Conservation (phyloP, 2,113 vertebrate species). For the Ramphastos sulfuratus region DNA sequence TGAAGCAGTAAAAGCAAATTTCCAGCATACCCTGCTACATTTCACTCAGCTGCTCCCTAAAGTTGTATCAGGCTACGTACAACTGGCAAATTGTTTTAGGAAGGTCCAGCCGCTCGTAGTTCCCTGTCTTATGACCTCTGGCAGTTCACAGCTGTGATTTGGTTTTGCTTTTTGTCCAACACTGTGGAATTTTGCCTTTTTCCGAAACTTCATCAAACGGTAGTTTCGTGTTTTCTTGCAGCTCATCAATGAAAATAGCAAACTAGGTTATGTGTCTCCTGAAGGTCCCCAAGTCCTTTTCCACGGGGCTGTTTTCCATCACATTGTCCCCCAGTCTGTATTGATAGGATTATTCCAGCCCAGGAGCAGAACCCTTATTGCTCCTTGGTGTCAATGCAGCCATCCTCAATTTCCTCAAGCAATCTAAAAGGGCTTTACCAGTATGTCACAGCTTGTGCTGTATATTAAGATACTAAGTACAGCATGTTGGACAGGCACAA, state of each 20-base stretch:
- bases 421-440: neutral
- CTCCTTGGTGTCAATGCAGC: neutral
- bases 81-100: neutral
- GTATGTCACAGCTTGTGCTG: neutral
- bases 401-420: neutral
- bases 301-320: too few relatives aligned
- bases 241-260: neutral
- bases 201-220: neutral
- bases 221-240: neutral
- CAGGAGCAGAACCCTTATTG: neutral
- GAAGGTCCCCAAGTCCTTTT: neutral
- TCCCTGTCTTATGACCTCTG: accelerated
- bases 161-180: neutral
- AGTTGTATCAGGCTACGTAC: accelerated
- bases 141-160: neutral
- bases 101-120: neutral
- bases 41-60: neutral
- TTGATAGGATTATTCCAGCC: too few relatives aligned
- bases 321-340: too few relatives aligned
- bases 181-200: neutral
- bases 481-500: neutral
- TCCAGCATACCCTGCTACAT: accelerated
- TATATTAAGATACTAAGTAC: neutral
- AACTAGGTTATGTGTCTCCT: neutral
- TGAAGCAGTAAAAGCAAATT: too few relatives aligned